Evolutionary conservation across 2,888 invertebrate genomes (phyloP).

Genomic region (Chaetogeoica ovagalla): DNA sequence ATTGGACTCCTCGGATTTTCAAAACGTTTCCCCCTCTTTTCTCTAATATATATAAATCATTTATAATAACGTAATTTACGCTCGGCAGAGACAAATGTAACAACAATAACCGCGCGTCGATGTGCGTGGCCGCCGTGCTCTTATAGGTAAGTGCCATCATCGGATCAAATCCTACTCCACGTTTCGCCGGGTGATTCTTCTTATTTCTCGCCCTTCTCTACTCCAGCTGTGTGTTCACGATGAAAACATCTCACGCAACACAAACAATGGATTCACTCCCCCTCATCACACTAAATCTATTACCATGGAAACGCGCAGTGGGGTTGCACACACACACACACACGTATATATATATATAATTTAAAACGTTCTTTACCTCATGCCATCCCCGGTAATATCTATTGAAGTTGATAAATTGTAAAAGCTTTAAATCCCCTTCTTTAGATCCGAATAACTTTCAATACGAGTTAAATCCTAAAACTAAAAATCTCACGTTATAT

Average conservation of each 20-base stretch:
- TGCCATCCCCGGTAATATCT: background rate
- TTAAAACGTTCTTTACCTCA: background rate
- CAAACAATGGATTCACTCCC: slow-evolving; percentile 1
- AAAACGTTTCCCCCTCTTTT: no score
- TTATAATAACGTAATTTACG: background rate
- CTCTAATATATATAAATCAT: no score
- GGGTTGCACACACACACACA: background rate
- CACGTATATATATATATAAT: background rate
- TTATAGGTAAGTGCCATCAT: background rate
- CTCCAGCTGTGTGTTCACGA: background rate
- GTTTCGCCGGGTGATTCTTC: background rate
- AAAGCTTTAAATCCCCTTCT: background rate
- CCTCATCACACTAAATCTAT: background rate
- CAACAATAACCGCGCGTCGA: background rate
- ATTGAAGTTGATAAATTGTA: slow-evolving; percentile 3
- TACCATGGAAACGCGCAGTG: slow-evolving; percentile 2
- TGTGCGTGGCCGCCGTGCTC: background rate
- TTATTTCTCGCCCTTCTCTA: background rate
- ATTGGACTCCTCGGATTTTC: no score
- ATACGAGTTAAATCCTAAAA: no score
- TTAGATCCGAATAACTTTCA: no score
- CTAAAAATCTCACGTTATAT: no score
- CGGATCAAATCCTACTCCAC: background rate
- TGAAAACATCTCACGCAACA: background rate
- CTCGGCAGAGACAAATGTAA: background rate